phyloP scores from a whole-genome alignment of 2,113 vertebrate species.

The Cryptoleucopteryx plumbea region DNA sequence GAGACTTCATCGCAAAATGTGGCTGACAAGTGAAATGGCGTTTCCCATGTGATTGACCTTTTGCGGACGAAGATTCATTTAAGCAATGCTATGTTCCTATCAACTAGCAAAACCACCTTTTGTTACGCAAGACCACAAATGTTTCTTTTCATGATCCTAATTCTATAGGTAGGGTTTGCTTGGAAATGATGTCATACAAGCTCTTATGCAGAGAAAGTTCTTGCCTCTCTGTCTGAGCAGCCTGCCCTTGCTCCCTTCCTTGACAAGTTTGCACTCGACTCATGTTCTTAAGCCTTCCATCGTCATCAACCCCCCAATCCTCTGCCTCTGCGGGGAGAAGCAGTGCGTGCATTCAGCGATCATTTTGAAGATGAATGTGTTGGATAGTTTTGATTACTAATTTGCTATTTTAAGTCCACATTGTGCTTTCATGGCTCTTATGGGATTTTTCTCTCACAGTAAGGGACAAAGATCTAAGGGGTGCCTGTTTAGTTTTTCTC shows the following conservation, averaged over 20 bases:
- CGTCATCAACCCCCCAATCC: not conserved
- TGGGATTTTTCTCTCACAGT: slow-evolving; percentile 58
- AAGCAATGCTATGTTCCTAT: not conserved
- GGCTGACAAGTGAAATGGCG: not conserved
- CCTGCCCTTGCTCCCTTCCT: not conserved
- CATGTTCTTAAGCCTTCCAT: not conserved
- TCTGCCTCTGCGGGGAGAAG: not conserved
- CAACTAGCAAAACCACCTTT: not conserved
- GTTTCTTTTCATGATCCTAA: not conserved
- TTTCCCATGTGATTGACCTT: not conserved
- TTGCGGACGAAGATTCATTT: not conserved
- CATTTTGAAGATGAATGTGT: slow-evolving; percentile 58
- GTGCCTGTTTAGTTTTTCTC: slow-evolving; percentile 69
- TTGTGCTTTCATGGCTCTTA: slow-evolving; percentile 68
- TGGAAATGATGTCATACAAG: not conserved
- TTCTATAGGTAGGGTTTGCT: not conserved
- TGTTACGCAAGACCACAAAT: not conserved
- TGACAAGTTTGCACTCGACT: slow-evolving; percentile 13
- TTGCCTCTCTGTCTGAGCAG: not conserved
- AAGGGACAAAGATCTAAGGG: slow-evolving; percentile 48
- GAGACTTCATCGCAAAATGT: not conserved
- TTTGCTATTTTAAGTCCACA: slow-evolving; percentile 71
- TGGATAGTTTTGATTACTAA: slow-evolving; percentile 65
- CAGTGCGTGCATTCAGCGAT: not conserved
- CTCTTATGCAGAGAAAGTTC: not conserved